These are phyloP conservation scores for Zoanthus gigantus DNA, from an alignment of 92 coral and sea anemone genomes.

Conservation along the genomic window DNA sequence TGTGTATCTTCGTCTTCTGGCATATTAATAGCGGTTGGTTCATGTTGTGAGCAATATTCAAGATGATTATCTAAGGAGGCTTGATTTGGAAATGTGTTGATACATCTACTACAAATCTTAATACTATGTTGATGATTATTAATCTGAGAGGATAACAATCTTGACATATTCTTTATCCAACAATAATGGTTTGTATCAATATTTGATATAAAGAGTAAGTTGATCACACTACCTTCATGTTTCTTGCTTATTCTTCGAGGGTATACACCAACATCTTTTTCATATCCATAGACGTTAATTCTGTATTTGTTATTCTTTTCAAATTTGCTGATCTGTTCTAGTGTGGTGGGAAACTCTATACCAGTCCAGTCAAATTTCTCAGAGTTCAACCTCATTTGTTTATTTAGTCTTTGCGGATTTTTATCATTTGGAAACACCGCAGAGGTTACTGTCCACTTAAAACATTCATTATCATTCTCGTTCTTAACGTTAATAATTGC, in stretches of 20 bases:
- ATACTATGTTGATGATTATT: background rate
- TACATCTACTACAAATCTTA: background rate
- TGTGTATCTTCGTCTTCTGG: no score
- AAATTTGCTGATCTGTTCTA: background rate
- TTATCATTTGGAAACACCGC: background rate
- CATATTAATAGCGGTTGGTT: no score
- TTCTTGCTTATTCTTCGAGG: background rate
- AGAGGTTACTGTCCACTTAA: no score
- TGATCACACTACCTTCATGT: background rate
- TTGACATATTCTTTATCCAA: no score
- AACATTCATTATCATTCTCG: no score
- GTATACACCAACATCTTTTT: background rate
- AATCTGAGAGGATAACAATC: no score
- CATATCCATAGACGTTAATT: conserved; percentile 19
- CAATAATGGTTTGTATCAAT: background rate
- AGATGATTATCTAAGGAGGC: background rate
- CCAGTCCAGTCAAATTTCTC: background rate
- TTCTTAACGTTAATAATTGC: background rate
- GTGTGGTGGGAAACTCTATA: background rate
- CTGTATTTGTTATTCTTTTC: background rate
- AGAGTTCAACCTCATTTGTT: background rate
- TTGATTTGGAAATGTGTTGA: background rate
- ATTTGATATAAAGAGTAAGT: background rate
- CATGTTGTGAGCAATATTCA: no score
- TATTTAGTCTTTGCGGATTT: background rate